Evolutionary conservation across 2,797 vertebrate species (phyloP).

Genomic region (Carapus acus): DNA sequence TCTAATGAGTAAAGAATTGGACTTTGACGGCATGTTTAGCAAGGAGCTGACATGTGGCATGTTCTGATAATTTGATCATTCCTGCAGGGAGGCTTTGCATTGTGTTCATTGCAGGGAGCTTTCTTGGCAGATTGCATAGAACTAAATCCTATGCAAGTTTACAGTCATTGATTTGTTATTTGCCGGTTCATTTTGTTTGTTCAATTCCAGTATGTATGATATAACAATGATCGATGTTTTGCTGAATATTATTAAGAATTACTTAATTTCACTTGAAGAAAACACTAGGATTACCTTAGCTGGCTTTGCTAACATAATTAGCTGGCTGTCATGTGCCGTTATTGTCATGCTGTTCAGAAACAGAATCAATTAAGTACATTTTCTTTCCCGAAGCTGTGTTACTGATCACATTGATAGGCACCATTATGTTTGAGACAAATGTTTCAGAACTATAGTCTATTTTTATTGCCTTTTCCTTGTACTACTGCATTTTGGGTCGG

Average conservation of each 20-base stretch:
- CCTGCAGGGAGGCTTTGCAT: constrained; percentile 32
- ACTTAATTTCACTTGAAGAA: constrained; percentile 32
- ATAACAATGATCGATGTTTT: constrained; percentile 40
- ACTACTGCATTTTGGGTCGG: constrained; percentile 15
- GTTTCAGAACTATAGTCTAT: constrained; percentile 29
- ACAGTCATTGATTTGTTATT: constrained; percentile 49
- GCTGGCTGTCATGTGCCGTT: constrained; percentile 36
- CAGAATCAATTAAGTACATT: constrained; percentile 36
- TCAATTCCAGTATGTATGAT: constrained; percentile 31
- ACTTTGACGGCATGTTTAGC: constrained; percentile 96
- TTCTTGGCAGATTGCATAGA: constrained; percentile 34
- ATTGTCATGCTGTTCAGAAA: constrained; percentile 33
- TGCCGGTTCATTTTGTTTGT: constrained; percentile 30
- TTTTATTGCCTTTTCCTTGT: constrained; percentile 37
- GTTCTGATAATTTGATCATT: constrained; percentile 73
- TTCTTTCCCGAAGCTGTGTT: constrained; percentile 24
- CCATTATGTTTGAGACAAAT: constrained; percentile 19
- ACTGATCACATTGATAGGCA: constrained; percentile 21
- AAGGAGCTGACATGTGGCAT: constrained; percentile 93
- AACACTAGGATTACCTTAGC: constrained; percentile 17
- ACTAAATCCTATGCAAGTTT: constrained; percentile 61
- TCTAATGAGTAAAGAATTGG: constrained; percentile 93
- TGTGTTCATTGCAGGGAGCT: constrained; percentile 43
- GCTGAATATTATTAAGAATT: constrained; percentile 23
- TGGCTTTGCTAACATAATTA: constrained; percentile 30